These are phyloP conservation scores for Platycercus adscitus DNA, from an alignment of 2,113 vertebrate species.

Conservation along the genomic window DNA sequence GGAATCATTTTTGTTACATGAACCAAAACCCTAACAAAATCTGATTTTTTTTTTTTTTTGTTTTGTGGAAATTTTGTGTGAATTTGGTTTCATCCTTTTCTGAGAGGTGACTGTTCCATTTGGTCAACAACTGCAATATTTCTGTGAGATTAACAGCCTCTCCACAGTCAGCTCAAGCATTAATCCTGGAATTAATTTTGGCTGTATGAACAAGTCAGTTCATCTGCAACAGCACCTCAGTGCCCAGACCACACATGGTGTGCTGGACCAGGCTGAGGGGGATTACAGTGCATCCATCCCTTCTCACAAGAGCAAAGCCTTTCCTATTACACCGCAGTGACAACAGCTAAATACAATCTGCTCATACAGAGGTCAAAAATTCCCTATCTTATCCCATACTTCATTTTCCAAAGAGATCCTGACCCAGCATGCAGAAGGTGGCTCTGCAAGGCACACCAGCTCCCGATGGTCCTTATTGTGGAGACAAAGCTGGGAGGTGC, in stretches of 20 bases:
- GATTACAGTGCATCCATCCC: slow-evolving; percentile 14
- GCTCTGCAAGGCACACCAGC: not conserved
- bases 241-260: slow-evolving; percentile 48
- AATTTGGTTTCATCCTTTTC: not conserved
- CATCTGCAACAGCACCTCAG: slow-evolving; percentile 7
- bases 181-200: slow-evolving; percentile 56
- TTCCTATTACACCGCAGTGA: not conserved
- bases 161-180: not conserved
- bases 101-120: not conserved
- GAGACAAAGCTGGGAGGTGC: not conserved
- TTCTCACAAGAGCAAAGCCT: slow-evolving; percentile 22
- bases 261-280: not conserved
- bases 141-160: not conserved
- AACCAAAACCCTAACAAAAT: not conserved
- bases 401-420: not conserved
- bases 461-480: not conserved
- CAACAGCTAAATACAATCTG: not conserved
- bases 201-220: not conserved
- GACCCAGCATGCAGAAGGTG: not conserved
- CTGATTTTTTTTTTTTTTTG: not conserved
- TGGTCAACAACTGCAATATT: not conserved
- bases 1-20: not conserved
- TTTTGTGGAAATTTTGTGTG: not conserved
- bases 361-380: not conserved
- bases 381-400: not conserved